A percentile compares a stretch with the other conserved stretches of the same genome.
Conservation (phyloP, 2,113 vertebrate genomes). For the Megaceryle torquata region DNA sequence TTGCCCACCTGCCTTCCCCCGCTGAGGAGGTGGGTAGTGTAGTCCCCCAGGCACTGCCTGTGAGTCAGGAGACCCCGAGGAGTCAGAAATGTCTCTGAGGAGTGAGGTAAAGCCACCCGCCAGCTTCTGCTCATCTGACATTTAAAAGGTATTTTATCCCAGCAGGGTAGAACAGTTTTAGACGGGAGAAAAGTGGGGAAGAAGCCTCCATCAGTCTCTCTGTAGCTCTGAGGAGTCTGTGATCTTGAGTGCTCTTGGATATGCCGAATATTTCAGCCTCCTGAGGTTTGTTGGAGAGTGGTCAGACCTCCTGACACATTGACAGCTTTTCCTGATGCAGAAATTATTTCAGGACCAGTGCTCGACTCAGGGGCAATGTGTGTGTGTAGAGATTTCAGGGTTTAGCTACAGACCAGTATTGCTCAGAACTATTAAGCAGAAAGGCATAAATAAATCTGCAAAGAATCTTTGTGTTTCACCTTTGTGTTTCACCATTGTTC, state of each 20-base stretch:
- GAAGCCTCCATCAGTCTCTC: neutral
- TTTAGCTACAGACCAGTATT: neutral
- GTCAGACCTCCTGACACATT: neutral
- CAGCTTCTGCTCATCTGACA: neutral
- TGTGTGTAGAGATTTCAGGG: neutral
- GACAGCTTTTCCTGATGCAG: accelerated
- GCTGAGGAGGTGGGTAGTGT: neutral
- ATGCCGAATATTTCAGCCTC: neutral
- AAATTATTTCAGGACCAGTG: neutral
- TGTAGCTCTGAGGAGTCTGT: neutral
- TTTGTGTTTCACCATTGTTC: neutral
- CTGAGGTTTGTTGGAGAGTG: neutral
- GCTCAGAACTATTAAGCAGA: neutral
- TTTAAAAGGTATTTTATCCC: neutral
- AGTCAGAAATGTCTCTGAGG: neutral
- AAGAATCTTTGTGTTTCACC: neutral
- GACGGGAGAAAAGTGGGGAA: accelerated
- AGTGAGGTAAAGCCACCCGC: conserved; percentile 8
- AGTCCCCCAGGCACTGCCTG: neutral
- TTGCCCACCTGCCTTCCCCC: conserved; percentile 44
- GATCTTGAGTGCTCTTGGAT: accelerated
- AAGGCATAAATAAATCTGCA: neutral
- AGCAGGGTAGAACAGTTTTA: too few relatives aligned
- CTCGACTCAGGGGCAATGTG: accelerated
- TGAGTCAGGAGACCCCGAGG: conserved; percentile 11